phyloP scores from a whole-genome alignment of 2,797 vertebrate genomes.

The Acanthurus lineatus region DNA sequence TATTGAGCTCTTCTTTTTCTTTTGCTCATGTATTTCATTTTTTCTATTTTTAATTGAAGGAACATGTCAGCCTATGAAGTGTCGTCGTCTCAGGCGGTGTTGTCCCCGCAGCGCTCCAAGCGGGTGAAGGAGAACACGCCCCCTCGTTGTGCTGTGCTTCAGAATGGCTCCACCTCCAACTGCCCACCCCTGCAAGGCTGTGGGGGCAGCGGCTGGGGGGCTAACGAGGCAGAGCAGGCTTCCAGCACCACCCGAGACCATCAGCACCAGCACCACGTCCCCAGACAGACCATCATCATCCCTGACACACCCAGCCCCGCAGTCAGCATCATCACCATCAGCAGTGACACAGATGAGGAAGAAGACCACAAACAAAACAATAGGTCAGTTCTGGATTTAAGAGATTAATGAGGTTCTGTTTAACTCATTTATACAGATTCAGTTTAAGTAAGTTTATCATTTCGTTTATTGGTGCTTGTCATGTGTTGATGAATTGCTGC shows the following conservation, averaged over 20 bases:
- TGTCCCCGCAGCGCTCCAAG: slow-evolving; percentile 96
- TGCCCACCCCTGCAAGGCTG: slow-evolving; percentile 87
- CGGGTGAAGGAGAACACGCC: slow-evolving; percentile 98
- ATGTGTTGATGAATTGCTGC: too few relatives aligned
- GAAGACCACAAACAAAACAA: slow-evolving; percentile 95
- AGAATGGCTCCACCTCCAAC: slow-evolving; percentile 85
- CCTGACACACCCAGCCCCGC: slow-evolving; percentile 98
- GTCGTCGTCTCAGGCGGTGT: slow-evolving; percentile 92
- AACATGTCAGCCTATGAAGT: slow-evolving; percentile 94
- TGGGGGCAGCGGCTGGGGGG: slow-evolving; percentile 82
- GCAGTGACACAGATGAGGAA: slow-evolving; percentile 98
- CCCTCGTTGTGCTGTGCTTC: slow-evolving; percentile 93
- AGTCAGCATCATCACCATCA: slow-evolving; percentile 99
- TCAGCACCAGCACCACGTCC: slow-evolving; percentile 86
- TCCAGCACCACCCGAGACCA: slow-evolving; percentile 90
- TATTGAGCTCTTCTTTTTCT: slow-evolving; percentile 13
- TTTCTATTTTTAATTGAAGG: slow-evolving; percentile 73
- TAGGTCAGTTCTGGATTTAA: slow-evolving; percentile 81
- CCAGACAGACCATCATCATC: slow-evolving; percentile 97
- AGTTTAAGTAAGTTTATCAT: too few relatives aligned
- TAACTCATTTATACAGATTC: too few relatives aligned
- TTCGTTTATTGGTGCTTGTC: too few relatives aligned
- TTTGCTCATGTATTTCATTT: background rate
- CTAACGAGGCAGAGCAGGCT: slow-evolving; percentile 84
- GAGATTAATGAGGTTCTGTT: too few relatives aligned